Base-by-base conservation (phyloP, 2,888 invertebrate species). In the Drosophila quinaria region DNA sequence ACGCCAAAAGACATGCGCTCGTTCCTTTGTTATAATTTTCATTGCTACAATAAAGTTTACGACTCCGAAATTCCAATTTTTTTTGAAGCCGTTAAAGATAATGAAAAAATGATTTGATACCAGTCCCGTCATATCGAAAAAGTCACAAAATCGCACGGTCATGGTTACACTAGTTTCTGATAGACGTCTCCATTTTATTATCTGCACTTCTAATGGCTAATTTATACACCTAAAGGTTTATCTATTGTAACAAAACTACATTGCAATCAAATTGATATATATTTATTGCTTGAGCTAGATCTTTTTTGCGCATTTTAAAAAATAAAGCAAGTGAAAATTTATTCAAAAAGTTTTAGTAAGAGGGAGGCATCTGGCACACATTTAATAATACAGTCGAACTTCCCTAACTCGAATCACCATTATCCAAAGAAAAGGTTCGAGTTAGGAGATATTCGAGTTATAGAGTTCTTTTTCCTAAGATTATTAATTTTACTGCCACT, bases 111-210 rank as follows among this genome's bases (percentile, higher is more conserved):
- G 35, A 29, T 6, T 46, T 50, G 35, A 35, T 37, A 65, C 19
- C 22, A 15, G 29, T 9, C 13, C 33, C 31, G 42, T 35, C 29
- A 46, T 15, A 29, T 13, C 15, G 29, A 19, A 2, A 11, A 42
- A 31, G 39, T 10, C 29, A 8, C 0, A 54, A 70, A 47, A 15
- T 0, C 39, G 78, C 54, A 17, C 8, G 11, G 19, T 77, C 73
- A 76, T 73, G 64, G 47, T 76, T 77, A 76, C 63, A 51, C 25
- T 39, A 39, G 4, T 15, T 58, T 69, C 61, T 63, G 42, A 37
- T 39, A 44, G 22, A 49, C 33, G 11, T 54, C 17, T 22, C 17
- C 1, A 35, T 13, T 31, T 13, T 4, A 49, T 19, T 15, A 17
- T 17, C 33, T 35, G 52, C 47, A 42, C 10, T 11, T 25, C 9